Evolutionary conservation across 2,113 vertebrate species (phyloP).

Genomic region (Charina bottae): DNA sequence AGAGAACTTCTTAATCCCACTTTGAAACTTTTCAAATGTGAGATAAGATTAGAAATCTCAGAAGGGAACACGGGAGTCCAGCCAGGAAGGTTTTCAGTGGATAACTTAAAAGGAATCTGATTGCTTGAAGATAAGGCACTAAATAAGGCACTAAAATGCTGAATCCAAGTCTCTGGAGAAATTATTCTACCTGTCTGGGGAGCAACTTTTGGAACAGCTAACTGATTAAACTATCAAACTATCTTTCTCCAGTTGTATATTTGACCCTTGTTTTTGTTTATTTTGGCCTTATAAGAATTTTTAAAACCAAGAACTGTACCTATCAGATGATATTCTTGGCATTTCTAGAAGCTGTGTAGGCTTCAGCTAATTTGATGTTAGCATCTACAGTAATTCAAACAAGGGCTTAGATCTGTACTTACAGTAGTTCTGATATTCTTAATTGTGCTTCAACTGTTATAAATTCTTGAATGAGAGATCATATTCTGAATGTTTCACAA

Average conservation of each 20-base stretch:
- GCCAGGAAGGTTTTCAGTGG: not conserved
- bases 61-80: not conserved
- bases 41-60: not conserved
- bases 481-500: not conserved
- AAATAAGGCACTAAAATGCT: not conserved
- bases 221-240: too few relatives aligned
- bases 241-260: not conserved
- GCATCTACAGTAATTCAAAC: not conserved
- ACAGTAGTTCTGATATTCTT: too few relatives aligned
- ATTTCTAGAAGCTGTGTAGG: not conserved
- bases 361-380: not conserved
- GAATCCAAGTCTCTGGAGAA: not conserved
- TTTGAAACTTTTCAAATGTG: not conserved
- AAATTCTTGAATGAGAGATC: not conserved
- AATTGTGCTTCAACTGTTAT: not conserved
- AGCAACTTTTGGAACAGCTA: not conserved
- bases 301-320: not conserved
- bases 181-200: not conserved
- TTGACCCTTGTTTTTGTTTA: not conserved
- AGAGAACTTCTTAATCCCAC: not conserved
- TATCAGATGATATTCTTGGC: not conserved
- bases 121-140: not conserved
- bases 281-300: not conserved
- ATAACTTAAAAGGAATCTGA: not conserved
- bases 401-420: too few relatives aligned